These are phyloP conservation scores for Hypena proboscidalis DNA, from an alignment of 2,888 invertebrate genomes.

Conservation along the genomic window DNA sequence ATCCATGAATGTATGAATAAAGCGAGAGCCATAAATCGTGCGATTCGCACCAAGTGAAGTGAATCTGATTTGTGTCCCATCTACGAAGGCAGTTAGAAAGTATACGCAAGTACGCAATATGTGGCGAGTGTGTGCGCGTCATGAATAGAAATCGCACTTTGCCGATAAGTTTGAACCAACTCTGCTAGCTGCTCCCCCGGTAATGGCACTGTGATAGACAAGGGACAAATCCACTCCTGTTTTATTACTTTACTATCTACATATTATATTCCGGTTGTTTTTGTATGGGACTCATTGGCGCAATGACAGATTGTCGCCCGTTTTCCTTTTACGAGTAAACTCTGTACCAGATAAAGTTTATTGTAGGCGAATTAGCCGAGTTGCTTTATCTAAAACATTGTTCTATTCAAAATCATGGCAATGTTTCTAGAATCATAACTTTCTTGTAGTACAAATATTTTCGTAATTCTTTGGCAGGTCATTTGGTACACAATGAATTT, in stretches of 20 bases:
- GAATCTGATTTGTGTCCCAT: slow-evolving; percentile 43
- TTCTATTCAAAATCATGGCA: not conserved
- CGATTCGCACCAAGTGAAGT: slow-evolving; percentile 35
- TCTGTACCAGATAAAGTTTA: slow-evolving; percentile 11
- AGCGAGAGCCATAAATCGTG: slow-evolving; percentile 32
- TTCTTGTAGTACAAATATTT: not conserved
- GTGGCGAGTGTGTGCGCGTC: slow-evolving; percentile 50
- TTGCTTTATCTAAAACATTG: not conserved
- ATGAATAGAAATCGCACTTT: slow-evolving; percentile 79
- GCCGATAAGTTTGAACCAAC: slow-evolving; percentile 63
- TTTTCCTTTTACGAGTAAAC: slow-evolving; percentile 11
- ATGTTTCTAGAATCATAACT: not conserved
- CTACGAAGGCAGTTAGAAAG: slow-evolving; percentile 39
- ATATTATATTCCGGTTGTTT: slow-evolving; percentile 45
- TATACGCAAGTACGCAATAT: slow-evolving; percentile 44
- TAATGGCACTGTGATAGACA: slow-evolving; percentile 55
- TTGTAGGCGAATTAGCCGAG: slow-evolving; percentile 6
- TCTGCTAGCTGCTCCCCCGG: slow-evolving; percentile 43
- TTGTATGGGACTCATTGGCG: slow-evolving; percentile 18
- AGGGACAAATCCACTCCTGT: slow-evolving; percentile 55
- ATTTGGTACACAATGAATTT: slow-evolving; percentile 6
- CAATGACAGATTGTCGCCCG: slow-evolving; percentile 11
- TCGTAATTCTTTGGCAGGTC: not conserved
- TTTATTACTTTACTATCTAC: slow-evolving; percentile 60
- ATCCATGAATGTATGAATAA: slow-evolving; percentile 9